These are phyloP conservation scores for Strigamia transsilvanica DNA, from an alignment of 2,888 invertebrate species.

Conservation along the genomic window DNA sequence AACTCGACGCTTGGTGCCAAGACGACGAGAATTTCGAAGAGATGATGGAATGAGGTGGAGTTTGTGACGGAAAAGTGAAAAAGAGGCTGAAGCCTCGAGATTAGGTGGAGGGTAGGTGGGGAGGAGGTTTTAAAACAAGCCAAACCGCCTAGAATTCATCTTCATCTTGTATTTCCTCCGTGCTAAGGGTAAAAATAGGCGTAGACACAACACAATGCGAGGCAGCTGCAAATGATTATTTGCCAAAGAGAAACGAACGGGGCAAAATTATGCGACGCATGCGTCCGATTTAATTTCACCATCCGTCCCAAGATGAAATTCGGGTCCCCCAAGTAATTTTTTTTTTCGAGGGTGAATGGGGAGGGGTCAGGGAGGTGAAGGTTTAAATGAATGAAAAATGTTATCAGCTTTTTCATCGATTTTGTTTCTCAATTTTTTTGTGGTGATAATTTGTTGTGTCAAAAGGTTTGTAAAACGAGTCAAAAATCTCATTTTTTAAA, in stretches of 20 bases:
- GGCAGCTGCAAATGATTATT: conserved; percentile 35
- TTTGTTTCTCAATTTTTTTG: not conserved
- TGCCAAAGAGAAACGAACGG: conserved; percentile 38
- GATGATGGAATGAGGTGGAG: conserved; percentile 18
- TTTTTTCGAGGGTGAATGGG: not conserved
- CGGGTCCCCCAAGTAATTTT: not conserved
- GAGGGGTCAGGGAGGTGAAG: not conserved
- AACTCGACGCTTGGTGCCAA: conserved; percentile 7
- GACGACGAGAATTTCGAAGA: conserved; percentile 2
- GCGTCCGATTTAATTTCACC: conserved; percentile 30
- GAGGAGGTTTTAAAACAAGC: conserved; percentile 6
- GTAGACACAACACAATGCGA: conserved; percentile 36
- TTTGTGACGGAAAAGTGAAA: not conserved
- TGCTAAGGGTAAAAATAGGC: conserved; percentile 14
- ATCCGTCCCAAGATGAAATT: not conserved
- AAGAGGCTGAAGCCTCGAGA: not conserved
- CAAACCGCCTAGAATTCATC: conserved; percentile 32
- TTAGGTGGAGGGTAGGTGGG: not conserved
- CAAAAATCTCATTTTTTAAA: not conserved
- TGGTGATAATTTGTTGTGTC: not conserved
- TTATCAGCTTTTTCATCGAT: not conserved
- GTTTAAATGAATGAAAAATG: not conserved
- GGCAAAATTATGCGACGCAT: conserved; percentile 36
- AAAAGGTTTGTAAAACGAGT: not conserved
- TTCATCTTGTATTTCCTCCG: conserved; percentile 35